Evolutionary conservation across 1,140 invertebrate species (phyloP).

Genomic region (Chionoecetes opilio): DNA sequence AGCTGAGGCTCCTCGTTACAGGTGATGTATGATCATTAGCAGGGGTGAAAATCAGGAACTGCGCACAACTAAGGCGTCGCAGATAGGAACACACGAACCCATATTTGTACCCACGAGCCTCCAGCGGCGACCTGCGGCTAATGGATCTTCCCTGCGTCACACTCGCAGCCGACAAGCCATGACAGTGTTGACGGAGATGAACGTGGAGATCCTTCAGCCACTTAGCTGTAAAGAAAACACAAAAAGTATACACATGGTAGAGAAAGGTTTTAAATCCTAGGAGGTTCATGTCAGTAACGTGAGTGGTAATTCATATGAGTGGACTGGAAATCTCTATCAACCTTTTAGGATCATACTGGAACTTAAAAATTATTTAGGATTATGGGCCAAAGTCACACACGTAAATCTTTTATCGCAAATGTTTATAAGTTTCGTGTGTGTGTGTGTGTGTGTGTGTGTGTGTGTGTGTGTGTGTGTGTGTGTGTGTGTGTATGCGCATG

Average conservation of each 20-base stretch:
- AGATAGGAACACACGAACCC: conserved; percentile 6
- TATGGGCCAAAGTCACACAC: not conserved
- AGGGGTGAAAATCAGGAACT: conserved; percentile 27
- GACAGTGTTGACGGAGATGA: not conserved
- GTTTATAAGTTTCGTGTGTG: not conserved
- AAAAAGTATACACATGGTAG: not conserved
- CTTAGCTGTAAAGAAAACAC: not conserved
- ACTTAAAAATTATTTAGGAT: not conserved
- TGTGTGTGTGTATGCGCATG: conserved; percentile 5
- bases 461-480: conserved; percentile 27
- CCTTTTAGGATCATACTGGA: not conserved
- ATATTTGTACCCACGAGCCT: not conserved
- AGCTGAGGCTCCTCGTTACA: conserved; percentile 15
- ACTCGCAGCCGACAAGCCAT: not conserved
- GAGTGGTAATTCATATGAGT: not conserved
- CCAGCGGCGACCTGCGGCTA: not conserved
- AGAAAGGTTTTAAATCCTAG: not conserved
- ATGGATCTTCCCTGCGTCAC: not conserved
- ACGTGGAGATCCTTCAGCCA: not conserved
- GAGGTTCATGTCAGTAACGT: not conserved
- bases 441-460: conserved; percentile 27
- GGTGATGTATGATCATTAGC: conserved; percentile 29
- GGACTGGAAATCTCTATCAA: not conserved
- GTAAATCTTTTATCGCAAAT: not conserved
- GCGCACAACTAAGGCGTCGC: conserved; percentile 14